Conservation (phyloP, 1,140 invertebrate genomes). For the Himalopsyche phryganea region DNA sequence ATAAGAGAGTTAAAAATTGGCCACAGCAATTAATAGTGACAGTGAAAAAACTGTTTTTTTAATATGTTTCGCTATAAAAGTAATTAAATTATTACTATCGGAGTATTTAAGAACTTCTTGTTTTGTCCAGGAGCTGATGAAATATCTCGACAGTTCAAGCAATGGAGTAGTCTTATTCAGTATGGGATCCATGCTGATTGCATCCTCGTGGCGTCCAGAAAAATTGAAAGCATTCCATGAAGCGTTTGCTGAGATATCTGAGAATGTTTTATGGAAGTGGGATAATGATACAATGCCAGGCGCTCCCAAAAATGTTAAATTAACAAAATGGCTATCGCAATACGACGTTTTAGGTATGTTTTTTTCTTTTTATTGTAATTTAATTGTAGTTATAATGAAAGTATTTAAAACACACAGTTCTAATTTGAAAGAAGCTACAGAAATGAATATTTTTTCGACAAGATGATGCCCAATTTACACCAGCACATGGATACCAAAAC, state of each 20-base stretch:
- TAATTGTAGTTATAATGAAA: too few species aligned
- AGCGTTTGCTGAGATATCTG: slow-evolving; percentile 40
- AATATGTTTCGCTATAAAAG: too few species aligned
- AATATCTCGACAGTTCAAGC: slow-evolving; percentile 30
- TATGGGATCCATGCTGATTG: slow-evolving; percentile 37
- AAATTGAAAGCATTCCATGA: slow-evolving; percentile 40
- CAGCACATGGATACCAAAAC: too few species aligned
- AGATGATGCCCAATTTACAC: too few species aligned
- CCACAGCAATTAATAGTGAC: too few species aligned
- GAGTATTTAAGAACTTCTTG: too few species aligned
- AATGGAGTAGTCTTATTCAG: slow-evolving; percentile 41
- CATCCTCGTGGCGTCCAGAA: slow-evolving; percentile 28
- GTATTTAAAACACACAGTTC: too few species aligned
- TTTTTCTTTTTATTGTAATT: background rate
- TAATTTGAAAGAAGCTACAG: too few species aligned
- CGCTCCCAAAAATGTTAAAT: slow-evolving; percentile 35
- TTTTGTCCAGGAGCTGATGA: slow-evolving; percentile 32
- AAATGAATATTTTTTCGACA: too few species aligned
- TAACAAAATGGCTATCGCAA: slow-evolving; percentile 39
- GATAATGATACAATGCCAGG: slow-evolving; percentile 36
- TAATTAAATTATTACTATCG: too few species aligned
- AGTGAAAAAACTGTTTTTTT: too few species aligned
- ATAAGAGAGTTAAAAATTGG: too few species aligned
- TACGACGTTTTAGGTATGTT: slow-evolving; percentile 43
- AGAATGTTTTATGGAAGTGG: slow-evolving; percentile 50